These are phyloP conservation scores for Smithornis capensis DNA, from an alignment of 2,113 vertebrate species.

Conservation along the genomic window DNA sequence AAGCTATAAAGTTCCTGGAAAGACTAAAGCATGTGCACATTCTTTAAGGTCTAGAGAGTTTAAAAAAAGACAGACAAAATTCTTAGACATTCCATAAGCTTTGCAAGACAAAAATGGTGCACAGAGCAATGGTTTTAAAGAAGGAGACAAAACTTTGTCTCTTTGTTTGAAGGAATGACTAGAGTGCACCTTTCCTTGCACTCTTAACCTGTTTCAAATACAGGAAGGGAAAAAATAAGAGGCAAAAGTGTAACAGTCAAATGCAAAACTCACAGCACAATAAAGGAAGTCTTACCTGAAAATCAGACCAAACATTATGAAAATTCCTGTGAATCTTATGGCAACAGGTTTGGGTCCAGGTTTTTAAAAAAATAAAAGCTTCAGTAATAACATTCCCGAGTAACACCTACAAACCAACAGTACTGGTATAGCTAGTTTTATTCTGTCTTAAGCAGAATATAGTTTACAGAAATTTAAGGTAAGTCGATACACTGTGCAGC, in stretches of 20 bases:
- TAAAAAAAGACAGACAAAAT: neutral
- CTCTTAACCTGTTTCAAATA: neutral
- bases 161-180: neutral
- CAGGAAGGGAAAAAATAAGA: neutral
- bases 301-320: neutral
- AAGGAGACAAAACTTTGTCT: no score
- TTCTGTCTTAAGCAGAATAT: neutral
- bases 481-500: neutral
- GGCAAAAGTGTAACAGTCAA: neutral
- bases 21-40: neutral
- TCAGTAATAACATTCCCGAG: neutral
- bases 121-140: neutral
- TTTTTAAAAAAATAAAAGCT: neutral
- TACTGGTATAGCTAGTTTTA: neutral
- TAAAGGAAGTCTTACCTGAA: neutral
- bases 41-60: neutral
- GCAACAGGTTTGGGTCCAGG: neutral
- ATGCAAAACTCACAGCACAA: neutral
- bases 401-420: neutral
- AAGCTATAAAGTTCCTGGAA: neutral
- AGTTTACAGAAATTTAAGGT: neutral
- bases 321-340: neutral
- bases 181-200: fast-evolving
- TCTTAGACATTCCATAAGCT: neutral
- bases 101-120: neutral